A percentile compares a stretch with the other conserved stretches of the same genome.
These are phyloP conservation scores for Daktulosphaira vitifoliae DNA, from an alignment of 1,140 invertebrate genomes.

Conservation along the genomic window DNA sequence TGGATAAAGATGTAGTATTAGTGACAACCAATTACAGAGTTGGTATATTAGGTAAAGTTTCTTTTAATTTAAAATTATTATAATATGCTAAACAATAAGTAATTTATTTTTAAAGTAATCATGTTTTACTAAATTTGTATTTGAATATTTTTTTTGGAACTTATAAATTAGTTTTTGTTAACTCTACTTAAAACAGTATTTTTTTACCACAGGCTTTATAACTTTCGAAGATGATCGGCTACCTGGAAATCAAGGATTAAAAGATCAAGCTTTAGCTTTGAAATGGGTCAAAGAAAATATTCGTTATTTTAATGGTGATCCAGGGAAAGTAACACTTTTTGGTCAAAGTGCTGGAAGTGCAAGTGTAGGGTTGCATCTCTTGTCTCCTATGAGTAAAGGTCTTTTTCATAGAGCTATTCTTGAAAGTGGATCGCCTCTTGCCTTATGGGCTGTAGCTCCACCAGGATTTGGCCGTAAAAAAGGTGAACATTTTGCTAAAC, in stretches of 20 bases:
- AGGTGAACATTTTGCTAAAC: conserved; percentile 2
- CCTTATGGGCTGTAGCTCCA: conserved; percentile 50
- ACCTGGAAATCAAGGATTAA: conserved; percentile 44
- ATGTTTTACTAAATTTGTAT: too few relatives aligned
- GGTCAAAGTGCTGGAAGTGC: conserved; percentile 53
- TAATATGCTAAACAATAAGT: too few relatives aligned
- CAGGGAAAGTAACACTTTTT: conserved; percentile 48
- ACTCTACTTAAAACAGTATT: too few relatives aligned
- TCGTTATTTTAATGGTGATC: conserved; percentile 51
- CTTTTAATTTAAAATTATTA: too few relatives aligned
- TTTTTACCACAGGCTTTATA: conserved; percentile 43
- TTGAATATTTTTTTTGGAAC: too few relatives aligned
- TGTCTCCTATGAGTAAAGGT: conserved; percentile 19
- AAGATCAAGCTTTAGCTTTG: conserved; percentile 52
- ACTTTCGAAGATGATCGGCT: conserved; percentile 36
- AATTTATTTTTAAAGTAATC: too few relatives aligned
- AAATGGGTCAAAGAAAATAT: conserved; percentile 55
- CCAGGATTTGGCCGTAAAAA: background rate
- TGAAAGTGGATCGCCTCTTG: conserved; percentile 57
- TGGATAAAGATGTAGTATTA: conserved; percentile 50
- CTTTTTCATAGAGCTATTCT: conserved; percentile 43
- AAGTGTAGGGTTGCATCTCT: conserved; percentile 43
- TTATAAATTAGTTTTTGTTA: too few relatives aligned
- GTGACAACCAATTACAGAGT: conserved; percentile 52
- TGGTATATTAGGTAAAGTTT: conserved; percentile 48